Evolutionary conservation across 2,888 invertebrate genomes (phyloP).

Genomic region (Yponomeuta plumbellus): DNA sequence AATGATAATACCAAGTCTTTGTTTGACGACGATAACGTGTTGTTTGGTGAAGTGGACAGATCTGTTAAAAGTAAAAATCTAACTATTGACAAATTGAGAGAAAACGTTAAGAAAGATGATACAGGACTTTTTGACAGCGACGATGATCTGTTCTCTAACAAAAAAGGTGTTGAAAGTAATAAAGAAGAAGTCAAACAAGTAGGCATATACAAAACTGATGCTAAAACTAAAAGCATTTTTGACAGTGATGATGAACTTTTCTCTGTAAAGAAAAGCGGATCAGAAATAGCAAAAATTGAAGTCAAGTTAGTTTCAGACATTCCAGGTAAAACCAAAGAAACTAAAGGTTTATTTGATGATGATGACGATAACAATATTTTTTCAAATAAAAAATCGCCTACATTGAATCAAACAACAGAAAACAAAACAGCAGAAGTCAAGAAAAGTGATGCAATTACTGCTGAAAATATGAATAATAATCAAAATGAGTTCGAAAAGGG

Average conservation of each 20-base stretch:
- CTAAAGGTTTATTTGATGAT: slow-evolving; percentile 1
- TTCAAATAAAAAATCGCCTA: slow-evolving; percentile 7
- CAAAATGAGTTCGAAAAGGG: background rate
- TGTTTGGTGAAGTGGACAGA: slow-evolving; percentile 45
- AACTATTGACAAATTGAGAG: slow-evolving; percentile 26
- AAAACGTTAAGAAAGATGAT: slow-evolving; percentile 11
- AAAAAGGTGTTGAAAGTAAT: slow-evolving; percentile 9
- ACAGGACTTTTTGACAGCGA: slow-evolving; percentile 44
- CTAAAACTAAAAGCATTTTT: slow-evolving; percentile 25
- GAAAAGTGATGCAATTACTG: background rate
- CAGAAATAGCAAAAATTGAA: background rate
- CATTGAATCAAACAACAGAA: background rate
- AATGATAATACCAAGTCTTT: slow-evolving; percentile 37
- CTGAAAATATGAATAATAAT: background rate
- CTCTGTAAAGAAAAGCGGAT: slow-evolving; percentile 2
- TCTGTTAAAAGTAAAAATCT: background rate
- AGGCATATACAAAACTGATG: background rate
- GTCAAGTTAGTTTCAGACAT: background rate
- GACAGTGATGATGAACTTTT: slow-evolving; percentile 26
- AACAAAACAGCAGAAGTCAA: background rate
- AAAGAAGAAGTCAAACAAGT: slow-evolving; percentile 19
- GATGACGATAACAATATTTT: slow-evolving; percentile 15
- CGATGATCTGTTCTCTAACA: slow-evolving; percentile 27
- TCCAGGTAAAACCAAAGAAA: background rate
- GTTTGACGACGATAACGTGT: slow-evolving; percentile 55